Evolutionary conservation across 2,888 invertebrate species (phyloP), one percentile per base, ranked within the genome.

Genomic region (Temnothorax unifasciatus): DNA sequence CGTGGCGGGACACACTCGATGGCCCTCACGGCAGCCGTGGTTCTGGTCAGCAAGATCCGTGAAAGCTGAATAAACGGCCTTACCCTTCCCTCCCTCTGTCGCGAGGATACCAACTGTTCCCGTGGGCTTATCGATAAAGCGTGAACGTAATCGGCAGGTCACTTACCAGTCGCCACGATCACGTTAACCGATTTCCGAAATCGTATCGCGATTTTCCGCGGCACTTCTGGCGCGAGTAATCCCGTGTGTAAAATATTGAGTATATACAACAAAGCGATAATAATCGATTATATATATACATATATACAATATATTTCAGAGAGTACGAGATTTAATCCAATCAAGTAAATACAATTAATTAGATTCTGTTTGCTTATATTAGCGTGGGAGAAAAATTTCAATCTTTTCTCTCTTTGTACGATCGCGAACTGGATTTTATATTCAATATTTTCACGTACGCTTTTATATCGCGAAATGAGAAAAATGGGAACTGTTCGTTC

Each of bases 91-190:
- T 41, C 25, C 25, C 85, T 77, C 81, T 47, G 29, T 15, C 21
- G 18, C 34, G 71, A 64, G 64, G 76, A 69, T 75, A 77, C 73
- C 85, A 82, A 83, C 85, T 75, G 88, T 90, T 92, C 89, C 92
- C 89, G 84, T 82, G 88, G 87, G 91, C 85, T 92, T 90, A 91
- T 89, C 91, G 85, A 82, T 88, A 90, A 90, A 89, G 90, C 89
- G 90, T 86, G 86, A 92, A 91, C 89, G 88, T 88, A 82, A 84
- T 84, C 86, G 85, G 84, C n/a, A 90, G 92, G 90, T 92, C 91
- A 92, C 89, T 87, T 82, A 79, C 77, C 84, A 88, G 86, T 77
- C 86, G 63, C 29, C 25, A 52, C 13, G 59, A 25, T 74, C 25
- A 21, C 38, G 41, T 63, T 21, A 50, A 54, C 38, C 63, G 79